Evolutionary conservation across 2,797 vertebrate genomes (phyloP).

Genomic region (Pseudocheirus occidentalis): DNA sequence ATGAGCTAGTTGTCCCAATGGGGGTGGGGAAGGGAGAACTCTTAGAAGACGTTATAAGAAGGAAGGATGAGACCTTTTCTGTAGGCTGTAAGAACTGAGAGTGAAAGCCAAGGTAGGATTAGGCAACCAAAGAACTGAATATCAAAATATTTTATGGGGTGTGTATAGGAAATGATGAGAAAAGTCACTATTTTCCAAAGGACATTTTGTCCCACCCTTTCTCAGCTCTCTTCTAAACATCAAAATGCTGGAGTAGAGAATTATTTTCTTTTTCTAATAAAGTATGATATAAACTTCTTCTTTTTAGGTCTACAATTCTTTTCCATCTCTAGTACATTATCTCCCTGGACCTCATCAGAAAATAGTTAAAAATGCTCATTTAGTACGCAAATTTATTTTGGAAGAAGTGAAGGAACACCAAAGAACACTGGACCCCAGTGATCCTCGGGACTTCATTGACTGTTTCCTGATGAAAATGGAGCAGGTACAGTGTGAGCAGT

Average conservation of each 20-base stretch:
- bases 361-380: not conserved
- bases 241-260: not conserved
- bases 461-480: conserved; percentile 70
- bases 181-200: not conserved
- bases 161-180: not conserved
- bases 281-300: not conserved
- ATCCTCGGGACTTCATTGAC: conserved; percentile 69
- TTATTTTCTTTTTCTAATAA: not conserved
- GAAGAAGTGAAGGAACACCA: conserved; percentile 43
- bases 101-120: not conserved
- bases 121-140: not conserved
- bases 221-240: not conserved
- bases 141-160: not conserved
- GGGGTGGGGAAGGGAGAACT: not conserved
- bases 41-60: not conserved
- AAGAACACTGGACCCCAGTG: conserved; percentile 36
- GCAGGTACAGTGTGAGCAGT: too few species aligned
- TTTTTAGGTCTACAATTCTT: not conserved
- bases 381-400: not conserved
- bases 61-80: not conserved
- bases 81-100: not conserved
- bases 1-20: not conserved
- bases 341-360: not conserved
- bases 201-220: not conserved
- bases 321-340: not conserved